Evolutionary conservation across 2,888 invertebrate species (phyloP).

Genomic region (Epiblema foenella): DNA sequence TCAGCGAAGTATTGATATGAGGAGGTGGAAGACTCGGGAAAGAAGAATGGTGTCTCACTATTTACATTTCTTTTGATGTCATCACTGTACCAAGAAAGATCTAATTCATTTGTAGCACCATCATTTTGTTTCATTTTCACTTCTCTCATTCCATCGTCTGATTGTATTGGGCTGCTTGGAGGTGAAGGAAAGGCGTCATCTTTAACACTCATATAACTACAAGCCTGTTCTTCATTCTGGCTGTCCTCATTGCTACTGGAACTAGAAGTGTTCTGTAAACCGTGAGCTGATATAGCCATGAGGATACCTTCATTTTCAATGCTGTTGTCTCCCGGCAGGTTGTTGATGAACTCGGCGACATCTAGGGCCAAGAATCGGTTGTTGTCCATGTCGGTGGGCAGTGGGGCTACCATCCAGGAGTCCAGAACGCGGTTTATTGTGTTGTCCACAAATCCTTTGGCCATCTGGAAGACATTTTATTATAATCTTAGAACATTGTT

Average conservation of each 20-base stretch:
- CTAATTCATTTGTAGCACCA: conserved; percentile 55
- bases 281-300: conserved; percentile 90
- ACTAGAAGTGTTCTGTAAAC: conserved; percentile 80
- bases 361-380: conserved; percentile 69
- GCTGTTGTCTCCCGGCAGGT: conserved; percentile 82
- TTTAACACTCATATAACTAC: conserved; percentile 44
- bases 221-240: conserved; percentile 35
- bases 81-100: conserved; percentile 58
- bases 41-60: conserved; percentile 55
- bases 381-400: conserved; percentile 69
- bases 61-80: conserved; percentile 54
- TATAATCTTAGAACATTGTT: background rate
- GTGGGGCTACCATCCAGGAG: conserved; percentile 81
- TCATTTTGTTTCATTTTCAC: conserved; percentile 50
- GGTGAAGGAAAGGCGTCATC: conserved; percentile 54
- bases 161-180: conserved; percentile 57
- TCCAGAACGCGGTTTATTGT: conserved; percentile 88
- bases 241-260: conserved; percentile 55
- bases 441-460: conserved; percentile 88
- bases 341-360: conserved; percentile 83
- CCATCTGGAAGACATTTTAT: conserved; percentile 72
- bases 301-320: conserved; percentile 89
- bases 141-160: conserved; percentile 57
- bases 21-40: conserved; percentile 59
- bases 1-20: conserved; percentile 61